Conservation (phyloP, 2,797 vertebrate genomes). For the Liasis olivaceus region DNA sequence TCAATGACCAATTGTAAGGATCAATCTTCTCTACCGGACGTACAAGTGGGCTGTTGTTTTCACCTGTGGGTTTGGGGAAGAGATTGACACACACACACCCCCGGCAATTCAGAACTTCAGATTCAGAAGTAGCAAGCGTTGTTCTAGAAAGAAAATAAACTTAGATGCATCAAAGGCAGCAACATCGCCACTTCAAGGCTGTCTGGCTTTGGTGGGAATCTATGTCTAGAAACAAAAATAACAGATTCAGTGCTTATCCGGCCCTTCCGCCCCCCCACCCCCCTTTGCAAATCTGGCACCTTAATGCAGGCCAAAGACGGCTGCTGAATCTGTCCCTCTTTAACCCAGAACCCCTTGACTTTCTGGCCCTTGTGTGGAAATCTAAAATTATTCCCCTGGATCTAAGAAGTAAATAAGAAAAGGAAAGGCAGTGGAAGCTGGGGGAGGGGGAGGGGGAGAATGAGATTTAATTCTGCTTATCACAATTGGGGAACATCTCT, state of each 20-base stretch:
- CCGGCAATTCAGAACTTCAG: not conserved
- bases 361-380: not conserved
- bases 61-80: not conserved
- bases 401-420: conserved; percentile 12
- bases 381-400: not conserved
- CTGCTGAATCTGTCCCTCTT: not conserved
- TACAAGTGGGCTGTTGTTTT: not conserved
- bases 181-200: not conserved
- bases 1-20: not conserved
- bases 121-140: not conserved
- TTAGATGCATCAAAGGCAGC: not conserved
- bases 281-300: not conserved
- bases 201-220: not conserved
- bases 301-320: not conserved
- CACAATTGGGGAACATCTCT: not conserved
- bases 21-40: not conserved
- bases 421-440: not conserved
- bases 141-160: no score
- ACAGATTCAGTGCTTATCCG: not conserved
- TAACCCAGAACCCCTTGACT: not conserved
- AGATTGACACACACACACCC: not conserved
- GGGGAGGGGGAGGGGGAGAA: not conserved
- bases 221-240: not conserved
- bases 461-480: conserved; percentile 13
- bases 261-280: no score